These are phyloP conservation scores for Castor canadensis DNA, from an alignment of 2,113 vertebrate species.

Conservation along the genomic window DNA sequence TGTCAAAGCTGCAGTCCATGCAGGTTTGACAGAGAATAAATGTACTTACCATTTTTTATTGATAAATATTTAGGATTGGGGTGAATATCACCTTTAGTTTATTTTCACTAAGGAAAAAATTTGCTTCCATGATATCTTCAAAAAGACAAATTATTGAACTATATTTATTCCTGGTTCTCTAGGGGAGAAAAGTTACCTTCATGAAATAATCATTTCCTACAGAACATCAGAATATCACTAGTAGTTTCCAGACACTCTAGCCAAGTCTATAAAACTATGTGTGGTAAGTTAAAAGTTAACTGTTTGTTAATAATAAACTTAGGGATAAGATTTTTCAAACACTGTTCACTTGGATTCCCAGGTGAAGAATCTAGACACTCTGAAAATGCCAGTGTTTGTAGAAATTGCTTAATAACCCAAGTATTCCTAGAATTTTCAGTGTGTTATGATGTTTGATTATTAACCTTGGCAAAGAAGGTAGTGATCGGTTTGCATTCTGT, in stretches of 20 bases:
- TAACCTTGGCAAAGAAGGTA: not conserved
- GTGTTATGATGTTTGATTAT: not conserved
- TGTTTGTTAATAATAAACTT: constrained; percentile 64
- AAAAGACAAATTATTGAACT: constrained; percentile 19
- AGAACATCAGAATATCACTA: not conserved
- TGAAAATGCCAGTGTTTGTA: not conserved
- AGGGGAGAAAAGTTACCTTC: not conserved
- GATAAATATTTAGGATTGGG: not conserved
- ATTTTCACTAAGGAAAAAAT: constrained; percentile 50
- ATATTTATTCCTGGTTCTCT: not conserved
- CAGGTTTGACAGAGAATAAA: not conserved
- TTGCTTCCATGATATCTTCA: not conserved
- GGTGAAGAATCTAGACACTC: not conserved
- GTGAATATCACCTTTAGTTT: not conserved
- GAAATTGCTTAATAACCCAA: not conserved
- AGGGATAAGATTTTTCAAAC: constrained; percentile 24
- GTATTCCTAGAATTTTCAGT: constrained; percentile 8
- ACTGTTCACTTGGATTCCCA: not conserved
- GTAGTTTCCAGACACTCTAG: not conserved
- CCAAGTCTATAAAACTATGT: not conserved
- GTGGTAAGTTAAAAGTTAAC: constrained; percentile 3
- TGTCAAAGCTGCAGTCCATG: not conserved
- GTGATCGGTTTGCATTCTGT: not conserved
- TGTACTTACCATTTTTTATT: not conserved
- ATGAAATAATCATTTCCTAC: not conserved